These are phyloP conservation scores for Sternarchorhynchus goeldii DNA, from an alignment of 2,797 vertebrate species.

Conservation along the genomic window DNA sequence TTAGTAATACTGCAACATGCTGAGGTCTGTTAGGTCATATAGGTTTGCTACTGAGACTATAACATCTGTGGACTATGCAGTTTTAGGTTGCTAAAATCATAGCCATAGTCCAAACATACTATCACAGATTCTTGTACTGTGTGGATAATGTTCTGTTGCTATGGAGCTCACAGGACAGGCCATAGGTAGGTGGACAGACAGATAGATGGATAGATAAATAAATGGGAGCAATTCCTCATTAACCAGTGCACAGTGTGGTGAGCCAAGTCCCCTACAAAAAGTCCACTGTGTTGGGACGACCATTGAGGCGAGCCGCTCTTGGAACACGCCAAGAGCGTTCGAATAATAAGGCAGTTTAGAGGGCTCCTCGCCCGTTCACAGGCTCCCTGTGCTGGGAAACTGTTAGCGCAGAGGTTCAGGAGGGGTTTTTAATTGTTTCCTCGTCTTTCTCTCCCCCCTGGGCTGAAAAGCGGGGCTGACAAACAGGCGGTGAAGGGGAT, in stretches of 20 bases:
- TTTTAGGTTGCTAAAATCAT: not conserved
- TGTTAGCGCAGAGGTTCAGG: slow-evolving; percentile 70
- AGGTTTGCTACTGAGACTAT: not conserved
- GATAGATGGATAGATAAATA: slow-evolving; percentile 51
- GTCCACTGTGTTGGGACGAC: slow-evolving; percentile 72
- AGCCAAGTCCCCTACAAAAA: slow-evolving; percentile 77
- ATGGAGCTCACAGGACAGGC: slow-evolving; percentile 42
- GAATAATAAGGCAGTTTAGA: slow-evolving; percentile 80
- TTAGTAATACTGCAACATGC: too few species aligned
- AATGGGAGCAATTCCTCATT: slow-evolving; percentile 71
- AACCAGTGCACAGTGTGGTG: slow-evolving; percentile 70
- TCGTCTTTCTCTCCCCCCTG: slow-evolving; percentile 54
- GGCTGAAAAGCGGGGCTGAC: slow-evolving; percentile 74
- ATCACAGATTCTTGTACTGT: slow-evolving; percentile 1
- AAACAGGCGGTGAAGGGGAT: slow-evolving; percentile 78
- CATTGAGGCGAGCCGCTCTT: slow-evolving; percentile 75
- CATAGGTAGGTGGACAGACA: slow-evolving; percentile 65
- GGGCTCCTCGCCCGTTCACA: slow-evolving; percentile 79
- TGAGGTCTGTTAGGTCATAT: too few species aligned
- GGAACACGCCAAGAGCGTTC: slow-evolving; percentile 73
- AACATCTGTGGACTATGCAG: not conserved
- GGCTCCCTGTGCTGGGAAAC: slow-evolving; percentile 79
- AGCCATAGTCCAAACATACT: not conserved
- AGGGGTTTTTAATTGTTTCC: slow-evolving; percentile 78
- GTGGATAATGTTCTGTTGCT: slow-evolving; percentile 4